Conservation (phyloP, 2,888 invertebrate species). For the Doris montereyensis region DNA sequence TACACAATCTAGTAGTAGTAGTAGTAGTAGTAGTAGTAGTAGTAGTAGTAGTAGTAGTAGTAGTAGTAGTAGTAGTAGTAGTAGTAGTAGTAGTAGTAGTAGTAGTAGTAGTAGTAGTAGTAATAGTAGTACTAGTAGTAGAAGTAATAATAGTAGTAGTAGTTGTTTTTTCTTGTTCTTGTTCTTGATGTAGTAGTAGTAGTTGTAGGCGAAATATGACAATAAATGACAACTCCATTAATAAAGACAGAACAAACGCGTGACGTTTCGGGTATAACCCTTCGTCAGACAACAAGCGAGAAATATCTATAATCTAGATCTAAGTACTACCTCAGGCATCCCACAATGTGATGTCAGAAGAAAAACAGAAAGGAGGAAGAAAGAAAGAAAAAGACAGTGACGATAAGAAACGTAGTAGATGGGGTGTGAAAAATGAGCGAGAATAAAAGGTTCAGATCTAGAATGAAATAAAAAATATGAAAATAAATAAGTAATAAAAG, state of each 20-base stretch:
- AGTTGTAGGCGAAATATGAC: too few relatives aligned
- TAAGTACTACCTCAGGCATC: too few relatives aligned
- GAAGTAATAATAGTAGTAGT: too few relatives aligned
- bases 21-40: slow-evolving; percentile 31
- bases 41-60: slow-evolving; percentile 30
- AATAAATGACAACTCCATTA: too few relatives aligned
- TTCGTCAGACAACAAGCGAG: too few relatives aligned
- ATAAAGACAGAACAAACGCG: too few relatives aligned
- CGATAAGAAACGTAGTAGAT: neutral
- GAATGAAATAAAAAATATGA: neutral
- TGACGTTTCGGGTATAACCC: too few relatives aligned
- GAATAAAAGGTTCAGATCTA: slow-evolving; percentile 4
- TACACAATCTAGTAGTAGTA: slow-evolving; percentile 21
- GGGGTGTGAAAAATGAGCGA: neutral
- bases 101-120: slow-evolving; percentile 25
- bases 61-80: neutral
- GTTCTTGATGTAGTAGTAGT: too few relatives aligned
- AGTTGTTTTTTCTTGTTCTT: too few relatives aligned
- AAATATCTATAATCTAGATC: too few relatives aligned
- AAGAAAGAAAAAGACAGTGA: neutral
- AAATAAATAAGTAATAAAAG: slow-evolving; percentile 22
- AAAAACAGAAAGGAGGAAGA: neutral
- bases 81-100: slow-evolving; percentile 16
- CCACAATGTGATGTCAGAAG: neutral
- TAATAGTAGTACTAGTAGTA: slow-evolving; percentile 21